Evolutionary conservation across 1,140 invertebrate species (phyloP).

Genomic region (Geopemphigus sp.): DNA sequence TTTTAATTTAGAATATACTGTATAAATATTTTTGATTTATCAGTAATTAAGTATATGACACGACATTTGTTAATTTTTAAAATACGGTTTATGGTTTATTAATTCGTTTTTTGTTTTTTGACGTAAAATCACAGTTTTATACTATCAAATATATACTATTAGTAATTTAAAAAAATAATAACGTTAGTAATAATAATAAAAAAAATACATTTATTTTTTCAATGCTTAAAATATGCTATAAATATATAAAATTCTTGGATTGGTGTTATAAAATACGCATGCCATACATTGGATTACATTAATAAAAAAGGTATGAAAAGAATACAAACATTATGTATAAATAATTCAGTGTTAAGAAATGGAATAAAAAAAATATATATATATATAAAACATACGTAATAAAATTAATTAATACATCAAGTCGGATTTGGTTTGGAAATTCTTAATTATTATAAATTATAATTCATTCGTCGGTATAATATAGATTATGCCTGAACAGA

Average conservation of each 20-base stretch:
- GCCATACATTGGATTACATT: constrained; percentile 5
- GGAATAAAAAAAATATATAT: neutral
- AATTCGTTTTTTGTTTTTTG: too few species aligned
- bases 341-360: constrained; percentile 26
- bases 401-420: constrained; percentile 3
- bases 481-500: neutral
- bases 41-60: too few species aligned
- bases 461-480: neutral
- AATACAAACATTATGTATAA: constrained; percentile 25
- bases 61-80: too few species aligned
- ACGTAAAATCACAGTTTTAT: too few species aligned
- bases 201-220: constrained; percentile 15
- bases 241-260: neutral
- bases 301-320: constrained; percentile 11
- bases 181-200: too few species aligned
- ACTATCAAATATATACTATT: too few species aligned
- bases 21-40: too few species aligned
- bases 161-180: too few species aligned
- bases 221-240: constrained; percentile 1
- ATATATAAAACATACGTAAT: neutral
- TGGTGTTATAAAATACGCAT: constrained; percentile 17
- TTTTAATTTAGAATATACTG: too few species aligned
- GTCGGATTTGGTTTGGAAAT: constrained; percentile 3
- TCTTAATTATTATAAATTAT: neutral
- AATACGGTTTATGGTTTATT: too few species aligned